These are phyloP conservation scores for Chrosomus eos DNA, from an alignment of 2,797 vertebrate genomes.

Conservation along the genomic window DNA sequence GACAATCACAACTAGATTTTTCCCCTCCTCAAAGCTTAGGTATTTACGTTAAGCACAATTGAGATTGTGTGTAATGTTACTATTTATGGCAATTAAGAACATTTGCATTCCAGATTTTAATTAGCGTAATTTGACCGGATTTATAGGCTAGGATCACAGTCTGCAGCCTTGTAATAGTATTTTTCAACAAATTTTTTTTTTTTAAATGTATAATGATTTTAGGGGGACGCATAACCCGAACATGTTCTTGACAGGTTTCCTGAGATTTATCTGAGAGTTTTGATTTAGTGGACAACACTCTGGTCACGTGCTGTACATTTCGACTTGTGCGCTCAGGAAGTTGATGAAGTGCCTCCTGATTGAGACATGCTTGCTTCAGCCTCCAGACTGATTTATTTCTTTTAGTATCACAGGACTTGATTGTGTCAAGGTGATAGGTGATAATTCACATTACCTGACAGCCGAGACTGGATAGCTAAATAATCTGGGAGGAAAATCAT, in stretches of 20 bases:
- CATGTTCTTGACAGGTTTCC: not conserved
- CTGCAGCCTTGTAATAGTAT: not conserved
- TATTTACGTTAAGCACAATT: not conserved
- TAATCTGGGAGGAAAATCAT: conserved; percentile 20
- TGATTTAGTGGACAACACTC: conserved; percentile 21
- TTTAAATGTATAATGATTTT: not conserved
- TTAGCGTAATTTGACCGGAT: not conserved
- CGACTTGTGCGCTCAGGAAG: not conserved
- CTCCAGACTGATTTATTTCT: conserved; percentile 32
- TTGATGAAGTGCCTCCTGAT: conserved; percentile 32
- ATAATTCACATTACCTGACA: conserved; percentile 27
- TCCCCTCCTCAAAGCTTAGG: not conserved
- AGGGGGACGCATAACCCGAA: not conserved
- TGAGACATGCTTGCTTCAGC: conserved; percentile 25
- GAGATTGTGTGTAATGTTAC: not conserved
- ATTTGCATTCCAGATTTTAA: not conserved
- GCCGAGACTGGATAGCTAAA: conserved; percentile 22
- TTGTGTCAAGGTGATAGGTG: conserved; percentile 28
- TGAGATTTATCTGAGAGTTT: not conserved
- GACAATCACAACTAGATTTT: not conserved
- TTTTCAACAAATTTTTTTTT: too few species aligned
- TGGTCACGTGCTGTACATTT: conserved; percentile 24
- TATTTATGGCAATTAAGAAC: not conserved
- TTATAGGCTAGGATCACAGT: not conserved
- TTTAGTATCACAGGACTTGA: not conserved